phyloP scores from a whole-genome alignment of 2,113 vertebrate genomes.

The Miniopterus natalensis region DNA sequence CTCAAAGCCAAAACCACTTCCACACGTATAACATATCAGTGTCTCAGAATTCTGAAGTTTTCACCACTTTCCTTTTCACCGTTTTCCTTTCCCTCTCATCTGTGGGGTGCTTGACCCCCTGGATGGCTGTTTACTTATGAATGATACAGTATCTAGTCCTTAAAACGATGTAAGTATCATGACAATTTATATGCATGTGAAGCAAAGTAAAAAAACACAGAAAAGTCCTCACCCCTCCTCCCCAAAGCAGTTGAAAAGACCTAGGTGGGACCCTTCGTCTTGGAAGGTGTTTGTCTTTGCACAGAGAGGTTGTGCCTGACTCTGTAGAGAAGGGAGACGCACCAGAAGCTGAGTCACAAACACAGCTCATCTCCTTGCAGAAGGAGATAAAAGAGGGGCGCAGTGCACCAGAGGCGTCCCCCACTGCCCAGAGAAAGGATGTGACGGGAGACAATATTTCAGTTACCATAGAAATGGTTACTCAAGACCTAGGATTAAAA shows the following conservation, averaged over 20 bases:
- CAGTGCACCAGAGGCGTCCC: background rate
- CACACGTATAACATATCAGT: background rate
- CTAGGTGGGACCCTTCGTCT: background rate
- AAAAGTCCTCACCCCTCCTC: background rate
- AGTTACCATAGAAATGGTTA: background rate
- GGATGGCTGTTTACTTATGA: conserved; percentile 48
- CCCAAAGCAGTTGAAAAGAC: background rate
- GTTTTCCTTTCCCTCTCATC: conserved; percentile 45
- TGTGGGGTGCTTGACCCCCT: background rate
- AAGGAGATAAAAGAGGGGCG: background rate
- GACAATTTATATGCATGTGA: conserved; percentile 34
- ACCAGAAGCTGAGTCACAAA: background rate
- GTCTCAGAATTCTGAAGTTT: conserved; percentile 15
- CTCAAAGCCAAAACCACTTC: conserved; percentile 44
- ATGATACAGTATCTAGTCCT: conserved; percentile 35
- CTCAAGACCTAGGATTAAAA: background rate
- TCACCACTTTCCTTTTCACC: background rate
- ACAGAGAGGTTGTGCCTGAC: background rate
- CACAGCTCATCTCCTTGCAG: conserved; percentile 27
- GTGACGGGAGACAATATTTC: background rate
- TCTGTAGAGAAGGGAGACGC: background rate
- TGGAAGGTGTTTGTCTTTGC: conserved; percentile 21
- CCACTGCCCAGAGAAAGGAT: background rate
- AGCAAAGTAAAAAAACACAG: conserved; percentile 47
- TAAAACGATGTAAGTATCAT: conserved; percentile 49